Evolutionary conservation across 2,113 vertebrate genomes (phyloP).

Genomic region (Passer domesticus): DNA sequence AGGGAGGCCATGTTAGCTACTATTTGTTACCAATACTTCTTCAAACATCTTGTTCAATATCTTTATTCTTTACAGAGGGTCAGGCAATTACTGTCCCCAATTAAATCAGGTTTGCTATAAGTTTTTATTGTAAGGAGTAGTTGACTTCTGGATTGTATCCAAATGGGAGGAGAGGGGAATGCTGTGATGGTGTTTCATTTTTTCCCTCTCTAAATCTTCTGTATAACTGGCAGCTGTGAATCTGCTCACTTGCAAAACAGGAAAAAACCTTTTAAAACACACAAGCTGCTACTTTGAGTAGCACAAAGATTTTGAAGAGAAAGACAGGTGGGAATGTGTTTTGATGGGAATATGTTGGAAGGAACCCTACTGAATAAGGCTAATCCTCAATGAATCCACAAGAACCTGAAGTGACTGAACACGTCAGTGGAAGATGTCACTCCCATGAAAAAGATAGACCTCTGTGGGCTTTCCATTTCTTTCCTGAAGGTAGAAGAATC

Average conservation of each 20-base stretch:
- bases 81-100: not conserved
- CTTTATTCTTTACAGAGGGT: not conserved
- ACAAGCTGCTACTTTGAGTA: not conserved
- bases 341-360: not conserved
- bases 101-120: not conserved
- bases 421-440: not conserved
- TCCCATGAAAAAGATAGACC: not conserved
- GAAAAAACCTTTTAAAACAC: not conserved
- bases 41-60: not conserved
- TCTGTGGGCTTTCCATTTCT: not conserved
- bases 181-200: not conserved
- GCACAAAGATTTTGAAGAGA: not conserved
- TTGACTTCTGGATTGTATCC: not conserved
- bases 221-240: not conserved
- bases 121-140: not conserved
- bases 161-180: not conserved
- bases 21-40: not conserved
- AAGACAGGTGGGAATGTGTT: not conserved
- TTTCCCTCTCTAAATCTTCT: not conserved
- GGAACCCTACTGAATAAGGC: not conserved
- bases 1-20: not conserved
- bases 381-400: not conserved
- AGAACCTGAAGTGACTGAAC: slow-evolving; percentile 3
- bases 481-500: not conserved
- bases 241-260: not conserved